Evolutionary conservation across 2,888 invertebrate genomes (phyloP).

Genomic region (Anthoptus insignis): DNA sequence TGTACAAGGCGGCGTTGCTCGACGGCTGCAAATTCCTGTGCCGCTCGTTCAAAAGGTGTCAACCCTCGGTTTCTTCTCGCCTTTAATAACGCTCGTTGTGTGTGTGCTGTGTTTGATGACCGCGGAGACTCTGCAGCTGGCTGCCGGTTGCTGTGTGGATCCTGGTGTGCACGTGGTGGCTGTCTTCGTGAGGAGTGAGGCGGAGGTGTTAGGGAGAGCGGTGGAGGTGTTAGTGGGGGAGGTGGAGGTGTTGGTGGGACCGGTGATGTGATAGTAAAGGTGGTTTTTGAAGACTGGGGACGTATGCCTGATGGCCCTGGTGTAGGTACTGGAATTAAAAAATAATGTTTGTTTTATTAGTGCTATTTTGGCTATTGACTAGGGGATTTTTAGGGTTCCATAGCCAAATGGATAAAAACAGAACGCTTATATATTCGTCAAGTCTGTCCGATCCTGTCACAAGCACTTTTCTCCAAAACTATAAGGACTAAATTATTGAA

Average conservation of each 20-base stretch:
- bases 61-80: slow-evolving; percentile 5
- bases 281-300: background rate
- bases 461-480: no score
- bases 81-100: background rate
- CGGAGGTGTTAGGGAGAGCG: no score
- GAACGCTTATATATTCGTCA: no score
- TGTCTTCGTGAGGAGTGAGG: background rate
- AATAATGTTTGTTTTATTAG: no score
- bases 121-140: background rate
- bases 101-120: background rate
- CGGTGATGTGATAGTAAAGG: background rate
- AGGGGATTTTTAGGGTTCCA: no score
- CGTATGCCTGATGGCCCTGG: no score
- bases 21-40: slow-evolving; percentile 1
- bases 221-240: background rate
- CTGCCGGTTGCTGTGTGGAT: background rate
- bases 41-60: background rate
- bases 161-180: background rate
- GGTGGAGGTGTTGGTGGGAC: background rate
- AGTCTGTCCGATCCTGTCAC: no score
- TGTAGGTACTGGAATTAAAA: no score
- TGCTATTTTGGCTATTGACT: no score
- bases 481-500: no score
- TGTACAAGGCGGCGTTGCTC: background rate
- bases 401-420: no score